Evolutionary conservation across 2,797 vertebrate genomes (phyloP), one percentile per base, ranked within the genome.

Genomic region (Cetoscarus ocellatus): DNA sequence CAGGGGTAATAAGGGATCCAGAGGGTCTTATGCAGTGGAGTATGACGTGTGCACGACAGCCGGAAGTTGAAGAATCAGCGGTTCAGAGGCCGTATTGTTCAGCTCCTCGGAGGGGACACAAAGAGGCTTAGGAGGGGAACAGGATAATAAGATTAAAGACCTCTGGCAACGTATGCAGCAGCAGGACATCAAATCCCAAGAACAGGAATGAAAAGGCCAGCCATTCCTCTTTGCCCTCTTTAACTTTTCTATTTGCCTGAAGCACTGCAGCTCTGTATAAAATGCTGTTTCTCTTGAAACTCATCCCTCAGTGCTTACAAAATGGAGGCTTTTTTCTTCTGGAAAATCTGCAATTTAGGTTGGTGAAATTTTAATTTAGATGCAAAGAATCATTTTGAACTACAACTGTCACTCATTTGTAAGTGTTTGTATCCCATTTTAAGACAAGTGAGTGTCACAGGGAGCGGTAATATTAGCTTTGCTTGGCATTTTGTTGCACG

Each of bases 401-500:
- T 51, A 19, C 70, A 63, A 60, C 79, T 87, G 87, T 87, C 87
- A 85, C 62, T 90, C 87, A 84, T 76, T 39, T 72, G 59, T 71
- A 71, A 79, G 61, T n/a, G 53, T 40, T 43, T 42, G 55, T 65
- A 53, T 75, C 62, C 85, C 59, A 67, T 50, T 83, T 80, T 40
- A 71, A 86, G 73, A 73, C 84, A 85, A 86, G 81, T 66, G 27
- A 65, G 7, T 35, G 79, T 77, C 59, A 57, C 54, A 73, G 61
- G 70, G 50, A 74, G 82, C 66, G 65, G 71, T 92, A 86, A 88
- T 88, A 88, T 92, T 88, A 88, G 78, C 85, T 90, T 89, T 91
- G 88, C 80, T 85, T 82, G 74, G 75, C 82, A 84, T 90, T 92
- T 93, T 91, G 88, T 88, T 57, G 60, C 79, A 68, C 47, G 27